Evolutionary conservation across 2,888 invertebrate genomes (phyloP).

Genomic region (Beris chalybata): DNA sequence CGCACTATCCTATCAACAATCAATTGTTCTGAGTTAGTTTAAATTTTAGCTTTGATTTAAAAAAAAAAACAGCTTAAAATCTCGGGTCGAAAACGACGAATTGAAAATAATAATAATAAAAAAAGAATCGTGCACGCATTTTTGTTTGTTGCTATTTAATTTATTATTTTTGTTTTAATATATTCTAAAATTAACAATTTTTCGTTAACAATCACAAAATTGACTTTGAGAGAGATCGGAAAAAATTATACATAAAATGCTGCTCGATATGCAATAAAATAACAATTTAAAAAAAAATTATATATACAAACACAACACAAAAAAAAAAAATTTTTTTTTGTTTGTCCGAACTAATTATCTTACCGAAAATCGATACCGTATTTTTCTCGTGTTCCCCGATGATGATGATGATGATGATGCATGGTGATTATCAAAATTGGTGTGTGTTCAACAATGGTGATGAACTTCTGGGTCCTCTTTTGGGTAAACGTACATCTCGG

Average conservation of each 20-base stretch:
- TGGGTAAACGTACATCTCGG: neutral
- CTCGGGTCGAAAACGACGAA: neutral
- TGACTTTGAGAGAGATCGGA: constrained; percentile 20
- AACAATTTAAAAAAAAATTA: constrained; percentile 31
- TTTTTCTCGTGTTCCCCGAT: constrained; percentile 59
- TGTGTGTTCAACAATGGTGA: constrained; percentile 30
- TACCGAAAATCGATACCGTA: constrained; percentile 59
- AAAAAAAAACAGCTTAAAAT: too few relatives aligned
- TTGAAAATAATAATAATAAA: constrained; percentile 15
- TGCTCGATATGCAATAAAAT: constrained; percentile 29
- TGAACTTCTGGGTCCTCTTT: constrained; percentile 9
- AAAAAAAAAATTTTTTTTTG: constrained; percentile 44
- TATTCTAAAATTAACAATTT: constrained; percentile 6
- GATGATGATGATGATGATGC: constrained; percentile 44
- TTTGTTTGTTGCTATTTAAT: constrained; percentile 42
- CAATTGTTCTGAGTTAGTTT: too few relatives aligned
- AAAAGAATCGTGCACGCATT: constrained; percentile 34
- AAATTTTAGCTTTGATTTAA: too few relatives aligned
- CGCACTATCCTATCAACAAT: neutral
- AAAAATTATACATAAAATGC: constrained; percentile 31
- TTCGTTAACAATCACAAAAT: constrained; percentile 14
- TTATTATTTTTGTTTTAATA: neutral
- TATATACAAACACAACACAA: constrained; percentile 43
- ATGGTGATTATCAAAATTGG: constrained; percentile 42
- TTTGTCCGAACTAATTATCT: constrained; percentile 59